Base-by-base conservation (phyloP, 1,140 invertebrate species). In the Goniozus legneri region DNA sequence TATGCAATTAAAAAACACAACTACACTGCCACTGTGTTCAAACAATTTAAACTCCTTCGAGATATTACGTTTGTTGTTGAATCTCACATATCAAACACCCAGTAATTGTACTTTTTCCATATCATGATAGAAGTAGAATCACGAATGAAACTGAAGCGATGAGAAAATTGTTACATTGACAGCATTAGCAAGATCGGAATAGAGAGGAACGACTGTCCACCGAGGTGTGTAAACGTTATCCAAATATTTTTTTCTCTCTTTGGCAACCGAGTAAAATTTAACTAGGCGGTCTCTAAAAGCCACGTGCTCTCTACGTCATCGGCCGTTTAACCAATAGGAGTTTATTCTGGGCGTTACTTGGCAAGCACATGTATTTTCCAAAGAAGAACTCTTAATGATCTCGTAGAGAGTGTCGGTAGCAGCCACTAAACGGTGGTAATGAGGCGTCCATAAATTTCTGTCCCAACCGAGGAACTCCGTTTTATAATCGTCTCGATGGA, bases 321-420 rank as follows among this genome's bases (percentile, higher is more conserved):
- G 13, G 7, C 2, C 10, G 4, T 19, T 27, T 14, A 24, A 44
- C 60, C 58, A 60, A 60, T 54, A 13, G 1, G 8, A 10, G n/a
- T 31, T 16, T 10, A 44, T 27, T 30, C 45, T 64, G 68, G 69
- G 70, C 68, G 70, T 60, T 52, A 56, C 70, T 71, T 73, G 69
- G 69, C 69, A 68, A 54, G 52, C 62, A 58, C 52, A 50, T 65
- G 61, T 47, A 43, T 47, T 54, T 62, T 52, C 54, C 50, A 50
- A 50, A 52, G 52, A 46, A 65, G 48, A 4, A 6, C 48, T 52
- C 56, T 57, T 67, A 67, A 68, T 67, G 57, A 71, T 71, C 54
- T 65, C 62, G 56, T 60, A 62, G 52, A 43, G 50, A 14, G 34
- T 18, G 50, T 47, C 53, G 39, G 42, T 51, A 44, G 52, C 52